Conservation (phyloP, 2,888 invertebrate species). For the Cephus pygmeus region DNA sequence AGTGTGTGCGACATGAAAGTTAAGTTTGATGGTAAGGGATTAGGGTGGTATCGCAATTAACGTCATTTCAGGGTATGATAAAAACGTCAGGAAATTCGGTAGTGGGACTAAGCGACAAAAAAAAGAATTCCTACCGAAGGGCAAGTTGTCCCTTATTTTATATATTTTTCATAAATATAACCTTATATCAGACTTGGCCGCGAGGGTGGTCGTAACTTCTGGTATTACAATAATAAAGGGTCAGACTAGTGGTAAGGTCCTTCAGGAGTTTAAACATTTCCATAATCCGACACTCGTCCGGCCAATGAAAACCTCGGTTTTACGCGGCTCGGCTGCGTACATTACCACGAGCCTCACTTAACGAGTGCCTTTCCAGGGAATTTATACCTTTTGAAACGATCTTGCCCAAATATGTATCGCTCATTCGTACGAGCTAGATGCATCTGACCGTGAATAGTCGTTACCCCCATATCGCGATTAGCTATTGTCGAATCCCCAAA, state of each 20-base stretch:
- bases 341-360: conserved; percentile 23
- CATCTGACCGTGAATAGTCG: conserved; percentile 13
- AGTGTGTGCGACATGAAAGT: neutral
- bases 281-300: conserved; percentile 56
- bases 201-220: conserved; percentile 55
- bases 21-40: neutral
- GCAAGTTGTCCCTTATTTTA: neutral
- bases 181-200: conserved; percentile 47
- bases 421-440: conserved; percentile 8
- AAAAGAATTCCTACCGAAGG: neutral
- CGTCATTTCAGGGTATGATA: conserved; percentile 30
- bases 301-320: conserved; percentile 56
- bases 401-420: neutral
- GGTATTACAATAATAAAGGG: conserved; percentile 65
- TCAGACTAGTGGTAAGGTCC: conserved; percentile 40
- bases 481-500: neutral
- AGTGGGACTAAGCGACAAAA: neutral
- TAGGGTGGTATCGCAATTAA: conserved; percentile 35
- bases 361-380: conserved; percentile 25
- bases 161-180: conserved; percentile 53
- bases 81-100: neutral
- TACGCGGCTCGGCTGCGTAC: conserved; percentile 33
- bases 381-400: conserved; percentile 23
- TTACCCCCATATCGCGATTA: neutral
- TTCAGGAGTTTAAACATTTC: conserved; percentile 49